Conservation (phyloP, 2,888 invertebrate genomes). For the Tiphia femorata region DNA sequence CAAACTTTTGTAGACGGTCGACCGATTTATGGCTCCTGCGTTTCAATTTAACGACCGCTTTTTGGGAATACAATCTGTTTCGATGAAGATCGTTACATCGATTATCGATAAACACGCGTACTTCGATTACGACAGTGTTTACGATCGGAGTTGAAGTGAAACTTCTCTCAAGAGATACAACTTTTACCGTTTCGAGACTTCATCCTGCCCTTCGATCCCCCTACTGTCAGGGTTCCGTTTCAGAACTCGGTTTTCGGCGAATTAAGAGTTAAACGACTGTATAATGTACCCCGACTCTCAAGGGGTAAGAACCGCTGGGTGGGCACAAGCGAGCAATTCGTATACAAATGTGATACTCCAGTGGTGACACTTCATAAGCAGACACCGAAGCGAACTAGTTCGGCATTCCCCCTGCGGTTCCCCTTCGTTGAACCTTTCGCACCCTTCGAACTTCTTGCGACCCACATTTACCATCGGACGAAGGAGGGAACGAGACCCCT, state of each 20-base stretch:
- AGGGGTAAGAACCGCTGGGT: constrained; percentile 1
- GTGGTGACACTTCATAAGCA: constrained; percentile 62
- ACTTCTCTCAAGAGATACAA: too few relatives aligned
- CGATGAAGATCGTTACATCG: too few relatives aligned
- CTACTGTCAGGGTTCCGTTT: neutral
- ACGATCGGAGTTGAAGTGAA: too few relatives aligned
- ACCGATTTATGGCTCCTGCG: constrained; percentile 15
- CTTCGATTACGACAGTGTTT: too few relatives aligned
- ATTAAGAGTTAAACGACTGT: constrained; percentile 46
- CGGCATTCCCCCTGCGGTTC: constrained; percentile 43
- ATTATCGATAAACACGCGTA: too few relatives aligned
- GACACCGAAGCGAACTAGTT: constrained; percentile 58
- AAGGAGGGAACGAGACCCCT: constrained; percentile 42
- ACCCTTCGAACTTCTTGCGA: constrained; percentile 44
- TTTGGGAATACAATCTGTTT: too few relatives aligned
- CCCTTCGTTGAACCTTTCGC: constrained; percentile 41
- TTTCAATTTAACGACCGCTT: constrained; percentile 20
- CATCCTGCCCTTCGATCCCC: neutral
- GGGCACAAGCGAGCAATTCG: constrained; percentile 60
- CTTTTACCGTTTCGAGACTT: neutral
- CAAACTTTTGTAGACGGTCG: neutral
- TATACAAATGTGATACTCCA: constrained; percentile 62
- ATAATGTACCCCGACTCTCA: constrained; percentile 48
- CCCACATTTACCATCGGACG: constrained; percentile 28
- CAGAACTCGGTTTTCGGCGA: too few relatives aligned